A percentile compares a stretch with the other conserved stretches of the same genome.
Conservation (phyloP, 1,140 invertebrate genomes). For the Drosophila melanogaster region DNA sequence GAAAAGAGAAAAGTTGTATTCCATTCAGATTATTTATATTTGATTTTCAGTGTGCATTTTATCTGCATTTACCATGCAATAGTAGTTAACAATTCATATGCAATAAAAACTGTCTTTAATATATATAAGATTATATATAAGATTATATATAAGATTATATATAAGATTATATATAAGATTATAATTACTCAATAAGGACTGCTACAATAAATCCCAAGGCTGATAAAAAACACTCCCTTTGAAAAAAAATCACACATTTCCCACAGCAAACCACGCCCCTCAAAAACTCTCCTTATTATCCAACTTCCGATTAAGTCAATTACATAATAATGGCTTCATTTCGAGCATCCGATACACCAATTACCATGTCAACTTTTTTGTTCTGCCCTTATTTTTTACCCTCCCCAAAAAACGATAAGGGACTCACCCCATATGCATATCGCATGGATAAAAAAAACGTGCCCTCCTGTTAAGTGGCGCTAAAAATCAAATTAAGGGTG, state of each 20-base stretch:
- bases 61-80: background rate
- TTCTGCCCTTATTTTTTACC: constrained; percentile 34
- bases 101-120: too few relatives aligned
- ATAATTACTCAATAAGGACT: too few relatives aligned
- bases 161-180: too few relatives aligned
- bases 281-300: constrained; percentile 13
- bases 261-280: constrained; percentile 30
- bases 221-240: background rate
- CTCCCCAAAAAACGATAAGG: constrained; percentile 40
- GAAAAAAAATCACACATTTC: constrained; percentile 40
- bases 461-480: constrained; percentile 70
- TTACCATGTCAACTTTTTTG: constrained; percentile 65
- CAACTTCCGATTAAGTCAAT: constrained; percentile 46
- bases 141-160: too few relatives aligned
- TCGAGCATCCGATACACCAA: constrained; percentile 48
- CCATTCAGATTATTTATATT: background rate
- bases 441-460: constrained; percentile 45
- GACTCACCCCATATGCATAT: constrained; percentile 61
- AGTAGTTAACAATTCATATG: too few relatives aligned
- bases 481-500: constrained; percentile 78
- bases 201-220: too few relatives aligned
- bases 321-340: constrained; percentile 53
- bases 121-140: too few relatives aligned
- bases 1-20: background rate
- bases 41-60: background rate